Evolutionary conservation across 2,113 vertebrate species (phyloP), one percentile per base, ranked within the genome.

Genomic region (Perccottus glenii): DNA sequence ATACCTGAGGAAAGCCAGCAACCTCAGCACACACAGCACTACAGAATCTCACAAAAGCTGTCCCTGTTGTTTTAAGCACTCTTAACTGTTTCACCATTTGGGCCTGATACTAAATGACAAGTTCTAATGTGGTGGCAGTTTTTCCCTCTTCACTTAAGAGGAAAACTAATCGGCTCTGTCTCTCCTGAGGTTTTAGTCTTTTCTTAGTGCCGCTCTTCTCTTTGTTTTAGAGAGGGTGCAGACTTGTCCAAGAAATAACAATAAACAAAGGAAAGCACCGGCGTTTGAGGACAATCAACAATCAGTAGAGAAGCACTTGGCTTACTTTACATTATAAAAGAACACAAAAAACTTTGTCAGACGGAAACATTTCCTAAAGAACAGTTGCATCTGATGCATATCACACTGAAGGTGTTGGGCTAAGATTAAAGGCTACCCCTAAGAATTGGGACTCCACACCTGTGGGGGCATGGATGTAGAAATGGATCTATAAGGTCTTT

Each of bases 301-400:
- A 55, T 53, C 51, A 53, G 51, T 6, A 11, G 51, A 53, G 32
- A 12, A 14, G 51, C 52, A n/a, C 52, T 45, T 55, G n/a, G 19
- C 19, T 27, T 27, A 27, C 1, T 27, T 27, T 2, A 27, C 19
- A 27, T 27, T 27, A 27, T 27, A 27, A 27, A 27, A 27, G 19
- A 27, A 27, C 19, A 27, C 19, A 1, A 1, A 27, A 27, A 27
- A 27, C 19, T 27, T 27, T 27, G 19, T 27, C 19, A 27, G 19
- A 27, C 19, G 19, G 19, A 27, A 27, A 27, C 19, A 2, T 1
- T 27, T 27, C 3, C 19, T 27, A 27, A 27, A 27, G 19, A 27
- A 27, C 19, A 27, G 19, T 27, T 27, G 19, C 19, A 27, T 27
- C 19, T 27, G 19, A 27, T 27, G 19, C 19, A 27, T 27, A 27